Conservation (phyloP, 2,797 vertebrate species). For the Poecilia wingei region DNA sequence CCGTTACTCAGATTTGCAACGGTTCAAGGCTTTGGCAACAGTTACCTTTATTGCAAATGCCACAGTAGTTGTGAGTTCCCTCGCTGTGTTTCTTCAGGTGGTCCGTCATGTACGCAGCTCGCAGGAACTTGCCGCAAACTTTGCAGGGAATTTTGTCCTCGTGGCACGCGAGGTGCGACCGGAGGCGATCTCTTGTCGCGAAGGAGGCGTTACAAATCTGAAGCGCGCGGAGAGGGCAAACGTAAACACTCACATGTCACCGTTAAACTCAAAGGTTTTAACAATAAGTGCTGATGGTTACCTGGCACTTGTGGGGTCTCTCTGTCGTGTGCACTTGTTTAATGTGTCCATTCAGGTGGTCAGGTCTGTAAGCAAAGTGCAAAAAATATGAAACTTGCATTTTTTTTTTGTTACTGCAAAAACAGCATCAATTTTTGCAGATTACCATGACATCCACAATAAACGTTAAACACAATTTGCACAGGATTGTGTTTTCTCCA, state of each 20-base stretch:
- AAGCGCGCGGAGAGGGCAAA: conserved; percentile 29
- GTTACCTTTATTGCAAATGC: conserved; percentile 99
- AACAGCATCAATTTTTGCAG: not conserved
- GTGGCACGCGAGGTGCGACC: conserved; percentile 97
- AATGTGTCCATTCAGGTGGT: conserved; percentile 99
- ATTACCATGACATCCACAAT: not conserved
- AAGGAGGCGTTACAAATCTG: conserved; percentile 99
- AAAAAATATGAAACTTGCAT: not conserved
- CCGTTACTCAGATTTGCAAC: not conserved
- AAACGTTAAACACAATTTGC: not conserved
- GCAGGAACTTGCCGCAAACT: conserved; percentile 97
- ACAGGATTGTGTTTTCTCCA: not conserved
- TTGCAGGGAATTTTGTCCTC: conserved; percentile 99
- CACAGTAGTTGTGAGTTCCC: conserved; percentile 98
- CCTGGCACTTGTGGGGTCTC: conserved; percentile 99
- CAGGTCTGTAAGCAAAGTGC: conserved; percentile 85
- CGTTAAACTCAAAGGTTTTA: conserved; percentile 8
- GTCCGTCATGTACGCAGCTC: conserved; percentile 98
- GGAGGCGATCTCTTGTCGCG: conserved; percentile 96
- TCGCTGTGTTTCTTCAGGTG: conserved; percentile 99
- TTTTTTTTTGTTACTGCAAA: not conserved
- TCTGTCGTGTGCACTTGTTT: conserved; percentile 99
- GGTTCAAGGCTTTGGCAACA: not conserved
- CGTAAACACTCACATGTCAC: not conserved
- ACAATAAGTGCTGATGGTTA: conserved; percentile 69